Evolutionary conservation across 2,888 invertebrate species (phyloP).

Genomic region (Cephonodes hylas): DNA sequence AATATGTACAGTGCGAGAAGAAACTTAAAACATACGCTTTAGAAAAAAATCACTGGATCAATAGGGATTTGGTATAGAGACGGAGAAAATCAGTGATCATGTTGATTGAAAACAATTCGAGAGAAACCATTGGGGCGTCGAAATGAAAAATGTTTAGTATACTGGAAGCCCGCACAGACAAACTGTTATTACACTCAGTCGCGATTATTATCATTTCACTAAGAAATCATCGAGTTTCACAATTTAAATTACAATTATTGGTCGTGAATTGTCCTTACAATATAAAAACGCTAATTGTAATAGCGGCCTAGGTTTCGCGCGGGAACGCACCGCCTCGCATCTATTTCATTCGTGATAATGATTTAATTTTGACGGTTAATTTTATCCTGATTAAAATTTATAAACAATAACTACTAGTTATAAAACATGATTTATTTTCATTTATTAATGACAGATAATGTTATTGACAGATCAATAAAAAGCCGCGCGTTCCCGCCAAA

Average conservation of each 20-base stretch:
- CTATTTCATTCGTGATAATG: background rate
- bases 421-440: background rate
- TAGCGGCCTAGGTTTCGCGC: constrained; percentile 51
- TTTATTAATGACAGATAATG: background rate
- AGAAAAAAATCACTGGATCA: constrained; percentile 61
- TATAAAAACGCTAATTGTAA: constrained; percentile 64
- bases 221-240: constrained; percentile 71
- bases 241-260: constrained; percentile 77
- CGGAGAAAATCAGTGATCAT: background rate
- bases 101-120: background rate
- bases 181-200: constrained; percentile 76
- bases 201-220: constrained; percentile 74
- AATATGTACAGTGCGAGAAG: constrained; percentile 68
- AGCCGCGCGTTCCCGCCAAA: constrained; percentile 50
- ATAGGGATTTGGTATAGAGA: background rate
- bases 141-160: constrained; percentile 63
- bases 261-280: constrained; percentile 63
- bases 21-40: constrained; percentile 29
- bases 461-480: constrained; percentile 16
- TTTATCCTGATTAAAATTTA: constrained; percentile 7
- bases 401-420: constrained; percentile 18
- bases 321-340: constrained; percentile 41
- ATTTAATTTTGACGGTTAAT: background rate
- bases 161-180: constrained; percentile 80
- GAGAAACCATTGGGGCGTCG: constrained; percentile 42